Evolutionary conservation across 2,888 invertebrate genomes (phyloP).

Genomic region (Xiphydria camelus): DNA sequence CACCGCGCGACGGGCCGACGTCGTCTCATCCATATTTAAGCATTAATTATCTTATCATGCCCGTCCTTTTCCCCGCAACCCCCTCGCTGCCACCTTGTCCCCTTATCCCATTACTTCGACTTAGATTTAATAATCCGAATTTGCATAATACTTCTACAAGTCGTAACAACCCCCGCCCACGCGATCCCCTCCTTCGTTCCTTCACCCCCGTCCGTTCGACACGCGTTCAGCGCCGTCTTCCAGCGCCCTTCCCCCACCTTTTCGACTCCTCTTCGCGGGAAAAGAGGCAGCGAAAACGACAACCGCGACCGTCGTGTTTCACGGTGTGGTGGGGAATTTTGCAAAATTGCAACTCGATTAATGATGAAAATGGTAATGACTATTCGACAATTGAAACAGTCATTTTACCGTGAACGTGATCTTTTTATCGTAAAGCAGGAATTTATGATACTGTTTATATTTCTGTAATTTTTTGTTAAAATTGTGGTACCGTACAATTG

Average conservation of each 20-base stretch:
- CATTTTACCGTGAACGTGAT: too few species aligned
- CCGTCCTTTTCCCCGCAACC: not conserved
- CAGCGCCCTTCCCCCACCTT: too few species aligned
- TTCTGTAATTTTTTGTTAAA: not conserved
- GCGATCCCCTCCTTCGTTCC: not conserved
- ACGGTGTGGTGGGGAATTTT: not conserved
- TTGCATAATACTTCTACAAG: conserved; percentile 23
- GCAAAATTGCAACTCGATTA: too few species aligned
- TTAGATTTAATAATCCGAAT: conserved; percentile 23
- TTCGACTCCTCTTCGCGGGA: too few species aligned
- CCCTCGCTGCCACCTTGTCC: not conserved
- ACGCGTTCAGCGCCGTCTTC: too few species aligned
- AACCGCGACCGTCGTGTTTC: not conserved
- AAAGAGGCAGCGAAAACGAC: conserved; percentile 4
- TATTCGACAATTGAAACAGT: too few species aligned
- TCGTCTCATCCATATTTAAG: conserved; percentile 4
- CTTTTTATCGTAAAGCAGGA: too few species aligned
- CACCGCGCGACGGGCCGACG: not conserved
- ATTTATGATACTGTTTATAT: too few species aligned
- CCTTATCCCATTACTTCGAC: conserved; percentile 16
- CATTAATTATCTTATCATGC: conserved; percentile 13
- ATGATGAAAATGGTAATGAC: too few species aligned
- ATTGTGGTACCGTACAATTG: too few species aligned
- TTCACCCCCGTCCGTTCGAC: too few species aligned
- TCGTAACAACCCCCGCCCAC: conserved; percentile 14